Percentiles rank a stretch among this genome's conserved stretches.
Conservation (phyloP, 2,888 invertebrate genomes). For the Thecophora atra region DNA sequence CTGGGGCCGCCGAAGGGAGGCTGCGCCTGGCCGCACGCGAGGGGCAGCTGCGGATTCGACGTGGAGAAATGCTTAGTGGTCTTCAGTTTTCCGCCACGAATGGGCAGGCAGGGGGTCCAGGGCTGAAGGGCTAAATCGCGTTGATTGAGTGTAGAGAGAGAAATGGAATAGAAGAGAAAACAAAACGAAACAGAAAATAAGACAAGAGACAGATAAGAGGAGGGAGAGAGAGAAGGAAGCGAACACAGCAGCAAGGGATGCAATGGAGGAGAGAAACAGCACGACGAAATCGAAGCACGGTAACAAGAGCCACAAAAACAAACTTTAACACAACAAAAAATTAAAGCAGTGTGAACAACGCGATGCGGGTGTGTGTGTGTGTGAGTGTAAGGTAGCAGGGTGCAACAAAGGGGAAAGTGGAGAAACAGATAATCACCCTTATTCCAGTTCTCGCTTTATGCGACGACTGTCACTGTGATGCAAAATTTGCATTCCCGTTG, state of each 20-base stretch:
- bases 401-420: too few relatives aligned
- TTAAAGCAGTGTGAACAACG: not conserved
- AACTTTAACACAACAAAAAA: slow-evolving; percentile 12
- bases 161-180: slow-evolving; percentile 57
- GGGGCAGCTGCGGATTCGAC: slow-evolving; percentile 66
- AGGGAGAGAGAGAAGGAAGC: slow-evolving; percentile 4
- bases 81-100: slow-evolving; percentile 66
- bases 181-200: slow-evolving; percentile 44
- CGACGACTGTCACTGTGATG: too few relatives aligned
- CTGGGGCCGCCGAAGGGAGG: slow-evolving; percentile 45
- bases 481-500: too few relatives aligned
- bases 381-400: too few relatives aligned
- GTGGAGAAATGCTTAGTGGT: slow-evolving; percentile 66
- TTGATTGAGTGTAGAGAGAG: slow-evolving; percentile 53
- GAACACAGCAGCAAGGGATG: slow-evolving; percentile 33
- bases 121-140: slow-evolving; percentile 63
- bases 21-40: slow-evolving; percentile 54
- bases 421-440: too few relatives aligned
- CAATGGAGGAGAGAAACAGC: slow-evolving; percentile 39
- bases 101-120: slow-evolving; percentile 67
- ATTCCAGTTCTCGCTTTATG: too few relatives aligned
- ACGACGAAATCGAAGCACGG: slow-evolving; percentile 38
- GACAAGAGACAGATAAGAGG: not conserved
- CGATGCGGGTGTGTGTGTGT: too few relatives aligned
- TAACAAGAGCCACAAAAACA: slow-evolving; percentile 25